phyloP scores from a whole-genome alignment of 2,797 vertebrate species.

The Anabas testudineus region DNA sequence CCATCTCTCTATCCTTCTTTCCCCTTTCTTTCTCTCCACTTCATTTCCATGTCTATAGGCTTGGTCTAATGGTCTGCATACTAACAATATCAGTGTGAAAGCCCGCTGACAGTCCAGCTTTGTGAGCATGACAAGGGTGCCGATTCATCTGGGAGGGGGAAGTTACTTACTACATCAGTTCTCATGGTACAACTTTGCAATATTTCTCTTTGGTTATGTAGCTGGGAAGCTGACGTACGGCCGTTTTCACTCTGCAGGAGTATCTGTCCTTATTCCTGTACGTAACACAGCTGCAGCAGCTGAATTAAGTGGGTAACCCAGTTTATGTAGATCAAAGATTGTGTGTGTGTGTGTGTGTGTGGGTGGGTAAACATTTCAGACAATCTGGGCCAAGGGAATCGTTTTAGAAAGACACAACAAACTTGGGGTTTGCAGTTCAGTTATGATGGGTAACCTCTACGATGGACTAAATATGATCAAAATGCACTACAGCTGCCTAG shows the following conservation, averaged over 20 bases:
- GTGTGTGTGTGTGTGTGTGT: constrained; percentile 23
- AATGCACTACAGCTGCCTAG: background rate
- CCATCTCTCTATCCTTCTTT: constrained; percentile 66
- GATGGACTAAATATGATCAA: background rate
- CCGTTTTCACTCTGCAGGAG: constrained; percentile 48
- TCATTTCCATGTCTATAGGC: constrained; percentile 85
- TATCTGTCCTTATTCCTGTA: constrained; percentile 44
- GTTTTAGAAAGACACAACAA: constrained; percentile 26
- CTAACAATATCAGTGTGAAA: constrained; percentile 85
- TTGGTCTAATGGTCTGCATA: constrained; percentile 82
- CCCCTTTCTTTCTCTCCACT: constrained; percentile 69
- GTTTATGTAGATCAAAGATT: constrained; percentile 41
- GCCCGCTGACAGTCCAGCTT: constrained; percentile 88
- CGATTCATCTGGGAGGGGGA: constrained; percentile 86
- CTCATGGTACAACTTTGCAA: constrained; percentile 82
- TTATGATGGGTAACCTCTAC: background rate
- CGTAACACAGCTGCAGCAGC: constrained; percentile 63
- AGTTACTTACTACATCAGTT: constrained; percentile 84
- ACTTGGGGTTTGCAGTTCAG: background rate
- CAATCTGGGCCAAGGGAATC: constrained; percentile 47
- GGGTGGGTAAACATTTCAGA: constrained; percentile 31
- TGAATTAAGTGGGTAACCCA: constrained; percentile 32
- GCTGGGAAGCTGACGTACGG: constrained; percentile 48
- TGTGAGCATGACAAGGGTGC: constrained; percentile 88
- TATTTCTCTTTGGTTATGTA: constrained; percentile 75